Percentiles rank a stretch among this genome's conserved stretches.
phyloP scores from a whole-genome alignment of 2,113 vertebrate genomes.

The Murina feae region DNA sequence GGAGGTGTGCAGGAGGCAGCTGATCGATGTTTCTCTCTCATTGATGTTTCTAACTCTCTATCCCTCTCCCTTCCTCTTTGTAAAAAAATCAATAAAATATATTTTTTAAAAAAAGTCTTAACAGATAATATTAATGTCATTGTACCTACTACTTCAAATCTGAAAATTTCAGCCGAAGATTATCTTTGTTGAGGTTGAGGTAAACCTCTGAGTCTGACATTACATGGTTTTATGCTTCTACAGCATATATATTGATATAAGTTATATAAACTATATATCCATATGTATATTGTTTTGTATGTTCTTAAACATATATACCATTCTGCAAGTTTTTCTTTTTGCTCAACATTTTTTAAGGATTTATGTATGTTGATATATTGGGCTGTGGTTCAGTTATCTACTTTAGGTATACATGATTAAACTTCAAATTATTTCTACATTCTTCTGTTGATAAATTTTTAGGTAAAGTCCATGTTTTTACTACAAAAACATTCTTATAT shows the following conservation, averaged over 20 bases:
- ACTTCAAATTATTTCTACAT: background rate
- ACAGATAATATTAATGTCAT: background rate
- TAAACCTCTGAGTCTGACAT: background rate
- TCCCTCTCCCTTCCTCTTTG: too few relatives aligned
- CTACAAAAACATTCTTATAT: background rate
- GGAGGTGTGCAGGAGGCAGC: too few relatives aligned
- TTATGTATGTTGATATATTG: conserved; percentile 10
- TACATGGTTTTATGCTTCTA: background rate
- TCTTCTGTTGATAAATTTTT: background rate
- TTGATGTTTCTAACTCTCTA: too few relatives aligned
- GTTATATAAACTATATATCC: background rate
- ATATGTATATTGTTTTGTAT: background rate
- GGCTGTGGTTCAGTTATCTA: conserved; percentile 1
- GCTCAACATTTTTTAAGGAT: background rate
- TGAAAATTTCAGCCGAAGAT: conserved; percentile 3
- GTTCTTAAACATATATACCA: background rate
- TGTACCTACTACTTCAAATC: background rate
- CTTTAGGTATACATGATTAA: background rate
- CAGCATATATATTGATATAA: background rate
- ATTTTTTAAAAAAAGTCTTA: conserved; percentile 7
- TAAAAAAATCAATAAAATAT: too few relatives aligned
- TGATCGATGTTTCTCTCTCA: too few relatives aligned
- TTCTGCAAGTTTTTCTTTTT: background rate
- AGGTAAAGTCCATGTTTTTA: background rate
- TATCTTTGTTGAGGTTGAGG: background rate